A percentile compares a stretch with the other conserved stretches of the same genome.
These are phyloP conservation scores for Luperina testacea DNA, from an alignment of 2,888 invertebrate genomes.

Conservation along the genomic window DNA sequence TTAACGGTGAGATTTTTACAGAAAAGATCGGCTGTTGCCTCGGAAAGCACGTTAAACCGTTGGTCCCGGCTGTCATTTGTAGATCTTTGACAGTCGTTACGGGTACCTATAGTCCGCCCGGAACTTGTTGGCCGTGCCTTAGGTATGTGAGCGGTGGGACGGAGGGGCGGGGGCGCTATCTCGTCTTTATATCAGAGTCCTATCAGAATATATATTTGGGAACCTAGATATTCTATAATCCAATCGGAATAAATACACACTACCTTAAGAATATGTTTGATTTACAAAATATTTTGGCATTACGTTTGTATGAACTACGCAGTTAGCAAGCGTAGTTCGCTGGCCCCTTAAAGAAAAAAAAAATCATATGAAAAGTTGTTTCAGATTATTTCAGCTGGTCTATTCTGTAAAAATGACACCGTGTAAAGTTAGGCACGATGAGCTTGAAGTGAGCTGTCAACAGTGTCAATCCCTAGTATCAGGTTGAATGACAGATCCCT, in stretches of 20 bases:
- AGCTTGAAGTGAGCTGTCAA: not conserved
- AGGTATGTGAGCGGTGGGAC: too few species aligned
- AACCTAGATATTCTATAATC: too few species aligned
- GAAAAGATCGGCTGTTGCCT: not conserved
- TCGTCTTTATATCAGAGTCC: too few species aligned
- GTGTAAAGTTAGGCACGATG: not conserved
- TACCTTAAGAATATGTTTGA: too few species aligned
- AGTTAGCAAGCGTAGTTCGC: too few species aligned
- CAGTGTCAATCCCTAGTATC: not conserved
- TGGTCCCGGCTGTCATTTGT: not conserved
- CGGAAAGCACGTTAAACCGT: not conserved
- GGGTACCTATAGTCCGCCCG: not conserved
- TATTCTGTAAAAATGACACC: not conserved
- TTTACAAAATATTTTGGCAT: too few species aligned
- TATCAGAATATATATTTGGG: too few species aligned
- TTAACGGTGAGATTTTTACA: not conserved
- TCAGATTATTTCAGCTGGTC: not conserved
- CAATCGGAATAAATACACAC: too few species aligned
- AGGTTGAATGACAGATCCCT: not conserved
- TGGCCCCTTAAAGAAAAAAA: too few species aligned
- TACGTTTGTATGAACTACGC: too few species aligned
- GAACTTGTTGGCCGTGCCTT: too few species aligned
- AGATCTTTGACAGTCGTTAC: not conserved
- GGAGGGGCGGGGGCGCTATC: too few species aligned
- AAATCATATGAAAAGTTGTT: not conserved